A percentile compares a stretch with the other conserved stretches of the same genome.
These are phyloP conservation scores for Echeneis naucrates DNA, from an alignment of 2,797 vertebrate species.

Conservation along the genomic window DNA sequence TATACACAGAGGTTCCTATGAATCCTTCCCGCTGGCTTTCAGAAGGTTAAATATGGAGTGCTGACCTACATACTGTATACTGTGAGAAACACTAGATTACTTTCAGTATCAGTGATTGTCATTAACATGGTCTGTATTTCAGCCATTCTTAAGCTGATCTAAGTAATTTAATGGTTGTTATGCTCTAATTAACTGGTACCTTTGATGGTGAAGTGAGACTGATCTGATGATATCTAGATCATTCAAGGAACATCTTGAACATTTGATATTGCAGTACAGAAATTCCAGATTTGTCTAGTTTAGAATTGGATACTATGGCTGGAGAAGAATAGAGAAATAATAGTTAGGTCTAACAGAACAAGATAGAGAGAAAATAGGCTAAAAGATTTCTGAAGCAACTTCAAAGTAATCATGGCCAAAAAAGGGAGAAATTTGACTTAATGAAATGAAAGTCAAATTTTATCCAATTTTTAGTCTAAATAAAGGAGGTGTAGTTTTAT, in stretches of 20 bases:
- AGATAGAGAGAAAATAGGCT: too few relatives aligned
- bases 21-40: constrained; percentile 17
- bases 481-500: neutral
- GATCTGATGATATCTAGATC: constrained; percentile 26
- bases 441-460: neutral
- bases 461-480: neutral
- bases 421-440: neutral
- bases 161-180: constrained; percentile 40
- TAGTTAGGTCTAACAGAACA: too few relatives aligned
- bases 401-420: neutral
- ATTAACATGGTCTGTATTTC: neutral
- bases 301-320: neutral
- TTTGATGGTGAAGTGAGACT: constrained; percentile 20
- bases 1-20: constrained; percentile 24
- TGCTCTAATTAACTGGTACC: constrained; percentile 20
- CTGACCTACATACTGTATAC: constrained; percentile 60
- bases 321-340: neutral
- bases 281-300: constrained; percentile 1
- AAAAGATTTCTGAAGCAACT: neutral
- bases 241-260: neutral
- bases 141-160: neutral
- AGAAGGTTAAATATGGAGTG: constrained; percentile 66
- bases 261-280: neutral
- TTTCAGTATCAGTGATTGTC: constrained; percentile 31
- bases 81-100: constrained; percentile 13